A percentile compares a stretch with the other conserved stretches of the same genome.
Evolutionary conservation across 2,888 invertebrate genomes (phyloP).

Genomic region (Seira musarum): DNA sequence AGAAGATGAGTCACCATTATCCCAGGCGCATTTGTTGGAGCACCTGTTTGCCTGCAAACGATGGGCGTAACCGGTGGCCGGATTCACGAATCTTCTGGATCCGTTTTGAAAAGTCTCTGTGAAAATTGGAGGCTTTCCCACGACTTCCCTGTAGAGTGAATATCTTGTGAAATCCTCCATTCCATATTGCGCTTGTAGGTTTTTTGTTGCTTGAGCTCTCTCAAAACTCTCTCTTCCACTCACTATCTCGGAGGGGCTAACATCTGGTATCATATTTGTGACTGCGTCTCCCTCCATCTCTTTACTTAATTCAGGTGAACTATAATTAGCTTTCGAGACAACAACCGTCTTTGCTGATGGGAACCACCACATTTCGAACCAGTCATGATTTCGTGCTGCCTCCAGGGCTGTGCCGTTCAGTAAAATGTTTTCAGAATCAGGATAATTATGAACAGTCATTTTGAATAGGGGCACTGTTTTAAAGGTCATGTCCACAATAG

Average conservation of each 20-base stretch:
- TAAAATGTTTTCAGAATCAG: slow-evolving; percentile 43
- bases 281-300: slow-evolving; percentile 37
- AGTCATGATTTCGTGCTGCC: slow-evolving; percentile 45
- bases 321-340: slow-evolving; percentile 52
- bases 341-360: slow-evolving; percentile 43
- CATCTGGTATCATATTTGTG: slow-evolving; percentile 57
- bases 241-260: slow-evolving; percentile 42
- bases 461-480: slow-evolving; percentile 57
- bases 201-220: slow-evolving; percentile 45
- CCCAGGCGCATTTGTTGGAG: slow-evolving; percentile 58
- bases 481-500: slow-evolving; percentile 51
- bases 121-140: slow-evolving; percentile 56
- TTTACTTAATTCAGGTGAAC: background rate
- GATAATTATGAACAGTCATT: slow-evolving; percentile 47
- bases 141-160: slow-evolving; percentile 47
- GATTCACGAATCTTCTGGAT: slow-evolving; percentile 47
- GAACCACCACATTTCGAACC: slow-evolving; percentile 59
- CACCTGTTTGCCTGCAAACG: slow-evolving; percentile 53
- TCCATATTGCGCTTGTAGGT: slow-evolving; percentile 34
- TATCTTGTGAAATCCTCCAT: slow-evolving; percentile 54
- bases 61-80: slow-evolving; percentile 57
- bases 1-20: slow-evolving; percentile 50
- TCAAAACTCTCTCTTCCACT: slow-evolving; percentile 49
- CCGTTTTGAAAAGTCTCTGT: slow-evolving; percentile 40
- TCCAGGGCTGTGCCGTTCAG: slow-evolving; percentile 44